Evolutionary conservation across 2,113 vertebrate species (phyloP).

Genomic region (Daphoenositta chrysoptera): DNA sequence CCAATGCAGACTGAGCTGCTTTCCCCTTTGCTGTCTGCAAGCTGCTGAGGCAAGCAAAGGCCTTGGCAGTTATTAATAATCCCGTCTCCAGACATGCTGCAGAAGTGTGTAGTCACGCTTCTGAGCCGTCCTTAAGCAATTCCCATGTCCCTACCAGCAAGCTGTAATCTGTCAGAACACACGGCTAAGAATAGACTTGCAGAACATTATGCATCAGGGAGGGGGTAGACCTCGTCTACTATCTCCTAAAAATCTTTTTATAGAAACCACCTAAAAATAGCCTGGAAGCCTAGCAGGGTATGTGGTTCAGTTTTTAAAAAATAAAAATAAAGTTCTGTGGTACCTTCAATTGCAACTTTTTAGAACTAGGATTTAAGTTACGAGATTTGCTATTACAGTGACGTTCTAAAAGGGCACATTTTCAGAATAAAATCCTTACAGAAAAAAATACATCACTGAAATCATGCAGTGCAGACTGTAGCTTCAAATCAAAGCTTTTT

Average conservation of each 20-base stretch:
- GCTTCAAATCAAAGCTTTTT: not conserved
- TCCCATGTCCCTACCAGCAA: not conserved
- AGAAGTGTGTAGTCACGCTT: not conserved
- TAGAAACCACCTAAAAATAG: slow-evolving; percentile 26
- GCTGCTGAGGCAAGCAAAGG: not conserved
- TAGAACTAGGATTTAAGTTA: not conserved
- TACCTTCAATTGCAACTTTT: not conserved
- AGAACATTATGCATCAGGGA: slow-evolving; percentile 1
- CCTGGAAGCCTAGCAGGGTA: not conserved
- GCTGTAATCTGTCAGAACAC: not conserved
- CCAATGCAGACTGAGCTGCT: not conserved
- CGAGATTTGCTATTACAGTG: not conserved
- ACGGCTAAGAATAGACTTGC: slow-evolving; percentile 28
- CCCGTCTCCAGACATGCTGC: not conserved
- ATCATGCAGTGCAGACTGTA: not conserved
- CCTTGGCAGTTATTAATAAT: slow-evolving; percentile 35
- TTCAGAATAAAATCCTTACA: not conserved
- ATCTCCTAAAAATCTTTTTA: slow-evolving; percentile 3
- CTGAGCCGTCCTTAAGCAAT: slow-evolving; percentile 20
- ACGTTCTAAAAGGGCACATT: not conserved
- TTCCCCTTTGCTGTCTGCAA: not conserved
- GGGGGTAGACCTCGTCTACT: not conserved
- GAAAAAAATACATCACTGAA: not conserved
- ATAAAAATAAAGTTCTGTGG: not conserved
- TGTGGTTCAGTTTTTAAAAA: not conserved